Conservation (phyloP, 1,140 invertebrate species). For the Pissodes strobi region DNA sequence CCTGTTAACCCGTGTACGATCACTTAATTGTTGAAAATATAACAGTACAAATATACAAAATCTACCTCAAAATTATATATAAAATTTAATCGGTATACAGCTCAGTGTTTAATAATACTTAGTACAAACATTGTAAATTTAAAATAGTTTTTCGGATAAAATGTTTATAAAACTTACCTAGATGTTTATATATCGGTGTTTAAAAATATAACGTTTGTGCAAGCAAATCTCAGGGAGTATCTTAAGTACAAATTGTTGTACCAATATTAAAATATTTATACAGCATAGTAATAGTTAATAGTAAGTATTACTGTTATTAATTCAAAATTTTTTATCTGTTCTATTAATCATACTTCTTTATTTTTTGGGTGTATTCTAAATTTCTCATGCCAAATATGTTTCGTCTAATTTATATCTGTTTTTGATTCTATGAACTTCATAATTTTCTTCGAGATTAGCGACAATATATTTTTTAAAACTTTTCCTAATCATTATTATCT, state of each 20-base stretch:
- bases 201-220: slow-evolving; percentile 18
- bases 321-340: too few relatives aligned
- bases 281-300: neutral
- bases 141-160: slow-evolving; percentile 35
- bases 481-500: too few relatives aligned
- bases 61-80: slow-evolving; percentile 47
- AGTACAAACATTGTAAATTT: slow-evolving; percentile 42
- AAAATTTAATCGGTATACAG: slow-evolving; percentile 30
- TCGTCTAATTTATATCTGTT: too few relatives aligned
- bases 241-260: slow-evolving; percentile 41
- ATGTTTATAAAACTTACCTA: slow-evolving; percentile 44
- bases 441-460: neutral
- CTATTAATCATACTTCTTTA: too few relatives aligned
- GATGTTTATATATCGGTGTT: slow-evolving; percentile 40
- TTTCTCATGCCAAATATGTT: too few relatives aligned
- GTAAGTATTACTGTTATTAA: neutral
- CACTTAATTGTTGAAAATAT: slow-evolving; percentile 30
- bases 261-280: slow-evolving; percentile 31
- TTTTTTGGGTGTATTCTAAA: too few relatives aligned
- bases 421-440: too few relatives aligned
- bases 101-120: slow-evolving; percentile 37
- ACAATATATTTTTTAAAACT: slow-evolving; percentile 4
- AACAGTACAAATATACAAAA: slow-evolving; percentile 49
- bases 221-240: slow-evolving; percentile 31
- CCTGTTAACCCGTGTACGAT: slow-evolving; percentile 40